Percentiles rank a stretch among this genome's conserved stretches.
Evolutionary conservation across 2,888 invertebrate species (phyloP).

Genomic region (Luperina nickerlii): DNA sequence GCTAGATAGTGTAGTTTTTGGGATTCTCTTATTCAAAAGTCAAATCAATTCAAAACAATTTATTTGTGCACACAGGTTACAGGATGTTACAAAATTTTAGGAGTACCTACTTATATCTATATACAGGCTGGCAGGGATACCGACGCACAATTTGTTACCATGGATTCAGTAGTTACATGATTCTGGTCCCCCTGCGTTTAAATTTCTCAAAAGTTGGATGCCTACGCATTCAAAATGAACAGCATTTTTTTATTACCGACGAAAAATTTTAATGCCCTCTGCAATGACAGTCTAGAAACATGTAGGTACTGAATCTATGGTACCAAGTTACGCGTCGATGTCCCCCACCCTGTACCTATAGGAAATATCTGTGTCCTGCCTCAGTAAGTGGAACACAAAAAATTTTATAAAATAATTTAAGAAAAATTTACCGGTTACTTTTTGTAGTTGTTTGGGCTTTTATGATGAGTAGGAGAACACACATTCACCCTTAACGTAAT

Average conservation of each 20-base stretch:
- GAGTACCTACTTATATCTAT: background rate
- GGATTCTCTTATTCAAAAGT: background rate
- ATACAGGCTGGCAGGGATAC: too few species aligned
- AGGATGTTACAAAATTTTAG: background rate
- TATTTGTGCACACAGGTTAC: background rate
- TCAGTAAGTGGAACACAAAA: background rate
- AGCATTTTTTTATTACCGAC: too few species aligned
- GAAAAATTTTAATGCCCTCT: too few species aligned
- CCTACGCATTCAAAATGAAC: too few species aligned
- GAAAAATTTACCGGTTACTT: background rate
- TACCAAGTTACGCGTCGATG: too few species aligned
- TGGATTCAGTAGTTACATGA: too few species aligned
- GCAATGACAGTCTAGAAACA: too few species aligned
- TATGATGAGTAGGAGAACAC: too few species aligned
- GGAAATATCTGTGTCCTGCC: background rate
- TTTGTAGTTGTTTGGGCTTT: background rate
- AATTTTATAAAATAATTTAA: background rate
- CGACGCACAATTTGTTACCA: too few species aligned
- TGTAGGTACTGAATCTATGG: too few species aligned
- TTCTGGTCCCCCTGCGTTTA: too few species aligned
- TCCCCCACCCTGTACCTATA: background rate
- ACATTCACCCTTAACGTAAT: background rate
- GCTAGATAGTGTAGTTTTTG: background rate
- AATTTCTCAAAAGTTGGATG: too few species aligned
- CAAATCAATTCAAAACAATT: background rate